These are phyloP conservation scores for Centropus bengalensis DNA, from an alignment of 2,113 vertebrate species.

Conservation along the genomic window DNA sequence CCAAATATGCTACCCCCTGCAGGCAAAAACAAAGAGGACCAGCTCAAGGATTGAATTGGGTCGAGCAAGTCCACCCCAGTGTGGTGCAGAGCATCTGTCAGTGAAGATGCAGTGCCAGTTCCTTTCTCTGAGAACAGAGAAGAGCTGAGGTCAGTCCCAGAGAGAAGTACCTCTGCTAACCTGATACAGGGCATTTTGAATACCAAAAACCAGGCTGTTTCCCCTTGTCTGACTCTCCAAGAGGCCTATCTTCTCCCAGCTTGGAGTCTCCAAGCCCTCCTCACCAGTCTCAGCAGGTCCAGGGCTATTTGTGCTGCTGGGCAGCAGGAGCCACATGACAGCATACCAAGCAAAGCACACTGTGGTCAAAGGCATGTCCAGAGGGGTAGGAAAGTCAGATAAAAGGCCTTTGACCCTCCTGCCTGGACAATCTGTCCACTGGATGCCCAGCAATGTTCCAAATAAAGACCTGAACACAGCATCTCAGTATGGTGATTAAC, in stretches of 20 bases:
- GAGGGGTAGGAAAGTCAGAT: not conserved
- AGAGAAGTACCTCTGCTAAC: not conserved
- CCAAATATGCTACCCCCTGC: not conserved
- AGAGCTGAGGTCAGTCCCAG: not conserved
- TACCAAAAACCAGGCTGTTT: not conserved
- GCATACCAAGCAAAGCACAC: not conserved
- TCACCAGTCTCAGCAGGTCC: not conserved
- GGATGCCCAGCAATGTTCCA: not conserved
- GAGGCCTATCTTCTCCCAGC: not conserved
- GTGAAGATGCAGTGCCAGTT: not conserved
- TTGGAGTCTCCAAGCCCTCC: not conserved
- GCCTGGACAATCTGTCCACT: not conserved
- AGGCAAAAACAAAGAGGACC: not conserved
- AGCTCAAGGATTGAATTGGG: not conserved
- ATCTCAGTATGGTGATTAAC: not conserved
- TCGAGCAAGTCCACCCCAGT: not conserved
- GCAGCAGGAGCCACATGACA: fast-evolving
- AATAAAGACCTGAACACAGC: not conserved
- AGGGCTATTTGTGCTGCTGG: not conserved
- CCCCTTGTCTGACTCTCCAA: not conserved
- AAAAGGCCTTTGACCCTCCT: not conserved
- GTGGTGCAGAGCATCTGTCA: not conserved
- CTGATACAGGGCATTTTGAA: not conserved
- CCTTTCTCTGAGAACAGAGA: not conserved
- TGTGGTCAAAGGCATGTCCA: not conserved